phyloP scores from a whole-genome alignment of 2,113 vertebrate genomes.

The Varanus salvator region DNA sequence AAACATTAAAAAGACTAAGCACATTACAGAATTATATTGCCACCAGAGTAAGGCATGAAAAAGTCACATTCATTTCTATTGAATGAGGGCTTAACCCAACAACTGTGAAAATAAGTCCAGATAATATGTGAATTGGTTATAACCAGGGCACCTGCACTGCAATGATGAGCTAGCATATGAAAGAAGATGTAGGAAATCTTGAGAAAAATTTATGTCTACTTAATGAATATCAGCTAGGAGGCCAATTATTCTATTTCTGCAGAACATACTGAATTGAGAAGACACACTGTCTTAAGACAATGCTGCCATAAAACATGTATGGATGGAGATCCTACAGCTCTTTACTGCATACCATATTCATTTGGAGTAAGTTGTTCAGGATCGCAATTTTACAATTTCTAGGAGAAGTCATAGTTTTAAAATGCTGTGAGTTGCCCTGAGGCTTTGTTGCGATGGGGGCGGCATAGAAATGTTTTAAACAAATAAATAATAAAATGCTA shows the following conservation, averaged over 20 bases:
- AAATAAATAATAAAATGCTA: conserved; percentile 11
- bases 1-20: background rate
- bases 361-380: background rate
- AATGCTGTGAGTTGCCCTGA: too few relatives aligned
- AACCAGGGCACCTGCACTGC: background rate
- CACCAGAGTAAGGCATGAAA: background rate
- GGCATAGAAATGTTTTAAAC: too few relatives aligned
- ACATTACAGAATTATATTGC: background rate
- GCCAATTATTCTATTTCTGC: background rate
- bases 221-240: background rate
- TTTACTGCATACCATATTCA: background rate
- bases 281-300: background rate
- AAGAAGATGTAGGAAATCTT: background rate
- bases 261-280: conserved; percentile 9
- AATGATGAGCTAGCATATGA: background rate
- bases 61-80: background rate
- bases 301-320: background rate
- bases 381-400: background rate
- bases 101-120: background rate
- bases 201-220: background rate
- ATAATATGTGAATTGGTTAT: background rate
- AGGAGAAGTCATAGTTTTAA: background rate
- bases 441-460: too few relatives aligned
- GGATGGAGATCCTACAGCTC: background rate
- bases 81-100: background rate